phyloP scores from a whole-genome alignment of 1,140 invertebrate species.

The Drosophila sp. region DNA sequence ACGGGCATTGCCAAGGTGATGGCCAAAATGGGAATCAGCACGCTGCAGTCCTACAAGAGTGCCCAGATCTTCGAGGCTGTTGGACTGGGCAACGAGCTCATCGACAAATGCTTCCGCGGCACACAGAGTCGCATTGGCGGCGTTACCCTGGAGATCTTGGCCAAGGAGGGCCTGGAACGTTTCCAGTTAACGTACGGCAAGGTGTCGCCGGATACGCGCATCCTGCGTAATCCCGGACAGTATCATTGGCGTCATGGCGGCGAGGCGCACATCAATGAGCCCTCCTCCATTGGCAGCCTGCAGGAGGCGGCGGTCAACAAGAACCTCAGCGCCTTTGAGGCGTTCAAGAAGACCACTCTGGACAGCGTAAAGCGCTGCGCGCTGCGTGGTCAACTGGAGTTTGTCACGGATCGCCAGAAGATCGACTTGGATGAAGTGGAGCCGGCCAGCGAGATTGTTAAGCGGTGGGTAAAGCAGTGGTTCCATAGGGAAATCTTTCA shows the following conservation, averaged over 20 bases:
- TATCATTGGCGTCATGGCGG: conserved; percentile 99
- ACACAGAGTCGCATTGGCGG: conserved; percentile 98
- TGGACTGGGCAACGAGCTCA: conserved; percentile 95
- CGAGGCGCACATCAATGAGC: conserved; percentile 99
- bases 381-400: conserved; percentile 95
- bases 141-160: conserved; percentile 94
- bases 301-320: conserved; percentile 95
- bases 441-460: conserved; percentile 97
- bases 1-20: conserved; percentile 94
- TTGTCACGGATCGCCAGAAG: conserved; percentile 90
- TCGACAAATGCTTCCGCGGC: conserved; percentile 97
- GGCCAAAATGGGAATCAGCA: conserved; percentile 99
- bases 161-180: conserved; percentile 93
- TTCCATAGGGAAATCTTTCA: background rate
- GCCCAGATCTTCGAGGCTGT: conserved; percentile 99
- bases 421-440: conserved; percentile 96
- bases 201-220: conserved; percentile 89
- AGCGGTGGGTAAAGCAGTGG: conserved; percentile 87
- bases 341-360: conserved; percentile 94
- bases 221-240: conserved; percentile 96
- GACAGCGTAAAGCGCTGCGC: conserved; percentile 95
- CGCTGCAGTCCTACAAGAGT: conserved; percentile 99
- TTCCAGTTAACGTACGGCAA: conserved; percentile 92
- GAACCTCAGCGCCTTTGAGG: conserved; percentile 93
- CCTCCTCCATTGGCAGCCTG: conserved; percentile 95